Base-by-base conservation (phyloP, 2,113 vertebrate genomes). In the Astur gentilis region DNA sequence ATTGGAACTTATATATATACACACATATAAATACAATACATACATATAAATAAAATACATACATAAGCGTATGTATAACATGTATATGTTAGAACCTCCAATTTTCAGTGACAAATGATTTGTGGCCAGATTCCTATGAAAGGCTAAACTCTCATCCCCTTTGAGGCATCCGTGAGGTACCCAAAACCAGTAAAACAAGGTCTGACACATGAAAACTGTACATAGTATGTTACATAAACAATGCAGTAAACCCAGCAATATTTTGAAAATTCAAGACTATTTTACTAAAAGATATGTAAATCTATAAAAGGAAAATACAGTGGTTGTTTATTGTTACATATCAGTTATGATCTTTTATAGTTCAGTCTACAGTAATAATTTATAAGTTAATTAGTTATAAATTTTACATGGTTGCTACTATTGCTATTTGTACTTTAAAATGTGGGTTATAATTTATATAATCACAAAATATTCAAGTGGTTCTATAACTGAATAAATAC, bases 401-500 rank as follows among this genome's bases (percentile, higher is more conserved):
- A 86, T 80, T 87, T 92, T 58, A 84, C 44, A 66, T 55, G 34
- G 29, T 69, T 83, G 25, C 45, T 88, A 71, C 66, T 71, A 78
- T 36, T 50, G 38, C 31, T 86, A 69, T 78, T 82, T 84, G 71
- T 79, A 76, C n/a, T 79, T 91, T 85, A 88, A 70, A 89, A 79
- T 73, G 25, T 83, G 47, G 49, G n/a, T 76, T 88, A n/a, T 70
- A 94, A 66, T 90, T 91, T 69, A 58, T 75, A 85, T 83, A 94
- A 97, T 93, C 40, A 85, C 47, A 83, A 96, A 96, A 91, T 70
- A 77, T 50, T 95, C 44, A 58, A 49, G 52, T 36, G 27, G 77
- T 44, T 95, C 34, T 66, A 34, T 83, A 92, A 95, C n/a, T 79
- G 81, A 83, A 83, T 54, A 95, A 90, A 91, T 78, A 77, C 50